Base-by-base conservation (phyloP, 2,113 vertebrate genomes). In the Stigmatopora nigra region DNA sequence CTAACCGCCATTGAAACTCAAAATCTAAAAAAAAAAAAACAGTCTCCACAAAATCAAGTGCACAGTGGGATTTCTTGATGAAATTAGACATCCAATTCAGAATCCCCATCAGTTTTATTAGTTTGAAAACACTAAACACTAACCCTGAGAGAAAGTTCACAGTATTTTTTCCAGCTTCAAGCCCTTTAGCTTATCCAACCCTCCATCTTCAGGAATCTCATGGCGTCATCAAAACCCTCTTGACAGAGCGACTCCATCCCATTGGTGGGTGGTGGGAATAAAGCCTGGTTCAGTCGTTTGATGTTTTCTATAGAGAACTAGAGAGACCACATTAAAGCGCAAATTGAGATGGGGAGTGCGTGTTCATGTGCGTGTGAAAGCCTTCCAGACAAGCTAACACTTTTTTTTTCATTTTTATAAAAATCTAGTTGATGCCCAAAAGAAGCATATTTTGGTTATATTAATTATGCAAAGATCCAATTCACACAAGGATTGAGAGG, bases 221-320 rank as follows among this genome's bases (percentile, higher is more conserved):
- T 61, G 1, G 93, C 38, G 1, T 97, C 94, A 0, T 78, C 44
- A 64, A 93, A 94, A 4, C 94, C 95, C n/a, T 87, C 84, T 8
- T 84, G 87, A 63, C 88, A 88, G 0, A 95, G 62, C 0, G 0
- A 72, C 1, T 82, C 79, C 93, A 97, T 91, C 61, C 75, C 74
- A 57, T 62, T 17, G 61, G 66, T 52, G 49, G 84, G 44, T 0
- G 94, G 94, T 3, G 95, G 94, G 81, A 96, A 95, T 20, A 96
- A 84, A 62, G 91, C 90, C 70, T 84, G 89, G 76, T 86, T 90
- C 72, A 96, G 86, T 58, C 93, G 86, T 79, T 85, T 69, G 35
- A 95, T 11, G 79, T 97, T 98, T 31, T 92, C 86, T 72, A 84
- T 0, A 4, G 94, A 94, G 68, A 96, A n/a, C 94, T 95, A 79